Evolutionary conservation across 1,140 invertebrate genomes (phyloP).

Genomic region (Drosophila lacertosa): DNA sequence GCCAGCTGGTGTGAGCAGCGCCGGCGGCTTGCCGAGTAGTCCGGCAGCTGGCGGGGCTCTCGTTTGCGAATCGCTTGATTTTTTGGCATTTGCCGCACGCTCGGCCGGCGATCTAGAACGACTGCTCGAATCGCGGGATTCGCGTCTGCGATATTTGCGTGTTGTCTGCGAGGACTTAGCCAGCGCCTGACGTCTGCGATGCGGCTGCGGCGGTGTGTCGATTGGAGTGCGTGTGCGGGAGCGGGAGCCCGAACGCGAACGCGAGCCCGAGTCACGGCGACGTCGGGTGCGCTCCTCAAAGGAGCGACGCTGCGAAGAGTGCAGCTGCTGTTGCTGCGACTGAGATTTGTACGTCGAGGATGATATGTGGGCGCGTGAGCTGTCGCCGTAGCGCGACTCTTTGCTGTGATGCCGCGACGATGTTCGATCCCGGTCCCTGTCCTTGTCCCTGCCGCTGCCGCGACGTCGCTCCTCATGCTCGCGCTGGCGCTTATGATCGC

Average conservation of each 20-base stretch:
- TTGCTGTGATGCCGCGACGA: slow-evolving; percentile 39
- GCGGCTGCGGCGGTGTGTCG: slow-evolving; percentile 28
- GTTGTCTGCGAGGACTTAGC: slow-evolving; percentile 6
- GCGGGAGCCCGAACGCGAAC: slow-evolving; percentile 38
- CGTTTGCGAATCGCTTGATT: slow-evolving; percentile 10
- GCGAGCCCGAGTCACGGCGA: slow-evolving; percentile 38
- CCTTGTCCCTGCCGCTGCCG: slow-evolving; percentile 34
- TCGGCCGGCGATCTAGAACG: slow-evolving; percentile 58
- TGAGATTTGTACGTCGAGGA: slow-evolving; percentile 49
- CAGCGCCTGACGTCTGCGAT: slow-evolving; percentile 26
- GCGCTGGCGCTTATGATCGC: slow-evolving; percentile 57
- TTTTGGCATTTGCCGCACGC: slow-evolving; percentile 3
- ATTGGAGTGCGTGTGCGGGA: slow-evolving; percentile 64
- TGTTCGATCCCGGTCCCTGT: slow-evolving; percentile 40
- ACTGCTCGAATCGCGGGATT: slow-evolving; percentile 48
- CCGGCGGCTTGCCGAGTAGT: slow-evolving; percentile 7
- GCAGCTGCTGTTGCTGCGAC: slow-evolving; percentile 19
- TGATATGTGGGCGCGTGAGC: slow-evolving; percentile 48
- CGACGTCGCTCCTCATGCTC: slow-evolving; percentile 37
- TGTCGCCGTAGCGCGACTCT: slow-evolving; percentile 48
- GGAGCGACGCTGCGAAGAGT: slow-evolving; percentile 45
- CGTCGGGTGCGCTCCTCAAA: slow-evolving; percentile 57
- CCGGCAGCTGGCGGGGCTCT: not conserved
- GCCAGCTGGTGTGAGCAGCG: not conserved
- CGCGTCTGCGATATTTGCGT: slow-evolving; percentile 61